A percentile compares a stretch with the other conserved stretches of the same genome.
These are phyloP conservation scores for Charina bottae DNA, from an alignment of 2,113 vertebrate genomes.

Conservation along the genomic window DNA sequence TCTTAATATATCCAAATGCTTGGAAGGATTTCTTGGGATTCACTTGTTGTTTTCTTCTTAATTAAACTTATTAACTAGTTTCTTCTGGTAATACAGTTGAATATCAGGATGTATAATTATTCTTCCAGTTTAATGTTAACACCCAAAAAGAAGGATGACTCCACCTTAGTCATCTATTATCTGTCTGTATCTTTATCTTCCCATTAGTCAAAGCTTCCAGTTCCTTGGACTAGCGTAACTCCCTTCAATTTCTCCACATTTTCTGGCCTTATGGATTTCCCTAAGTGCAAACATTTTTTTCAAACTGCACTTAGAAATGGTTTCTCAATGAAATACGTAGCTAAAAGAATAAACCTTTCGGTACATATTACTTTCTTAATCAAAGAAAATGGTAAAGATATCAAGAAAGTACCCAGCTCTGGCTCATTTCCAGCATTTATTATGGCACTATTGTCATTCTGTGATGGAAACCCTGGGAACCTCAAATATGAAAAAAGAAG, in stretches of 20 bases:
- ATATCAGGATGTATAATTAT: constrained; percentile 13
- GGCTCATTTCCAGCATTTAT: neutral
- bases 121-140: constrained; percentile 19
- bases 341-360: neutral
- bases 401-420: neutral
- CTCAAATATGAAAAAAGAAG: neutral
- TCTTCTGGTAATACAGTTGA: constrained; percentile 32
- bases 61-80: constrained; percentile 9
- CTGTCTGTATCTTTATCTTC: constrained; percentile 34
- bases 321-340: neutral
- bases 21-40: neutral
- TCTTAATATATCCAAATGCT: constrained; percentile 14
- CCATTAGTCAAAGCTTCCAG: constrained; percentile 33
- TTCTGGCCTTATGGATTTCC: neutral
- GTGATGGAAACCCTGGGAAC: neutral
- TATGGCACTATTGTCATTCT: neutral
- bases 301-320: neutral
- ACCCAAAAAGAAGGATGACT: constrained; percentile 7
- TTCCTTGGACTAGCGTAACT: neutral
- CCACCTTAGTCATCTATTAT: constrained; percentile 5
- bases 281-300: neutral
- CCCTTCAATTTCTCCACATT: constrained; percentile 29
- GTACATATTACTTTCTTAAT: neutral
- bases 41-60: neutral
- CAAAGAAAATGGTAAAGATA: neutral